Base-by-base conservation (phyloP, 2,113 vertebrate genomes). In the Anarrhichthys ocellatus region DNA sequence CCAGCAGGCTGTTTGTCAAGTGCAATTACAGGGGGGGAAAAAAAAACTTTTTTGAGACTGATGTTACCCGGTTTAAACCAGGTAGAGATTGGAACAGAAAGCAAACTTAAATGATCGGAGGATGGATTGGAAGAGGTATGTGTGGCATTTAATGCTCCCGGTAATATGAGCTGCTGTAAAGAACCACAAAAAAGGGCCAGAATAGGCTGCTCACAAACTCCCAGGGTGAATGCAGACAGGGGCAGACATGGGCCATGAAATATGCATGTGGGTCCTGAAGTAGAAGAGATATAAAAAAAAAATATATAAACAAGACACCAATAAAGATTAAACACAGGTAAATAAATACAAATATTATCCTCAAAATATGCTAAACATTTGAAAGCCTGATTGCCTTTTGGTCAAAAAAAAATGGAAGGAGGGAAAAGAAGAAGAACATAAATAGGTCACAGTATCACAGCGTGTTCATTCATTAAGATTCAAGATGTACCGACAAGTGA, bases 1-100 rank as follows among this genome's bases (percentile, higher is more conserved):
- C 80, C 87, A 88, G 73, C 48, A 34, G 80, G 83, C 71, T 90
- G 88, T 89, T 91, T 91, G 84, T 92, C 91, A 88, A 85, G 78
- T 80, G 76, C 89, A 90, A 87, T 90, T 92, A 91, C 82, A 74
- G 70, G 58, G 13, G 1, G 34, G 34, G 34, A 29, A 68, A 74
- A n/a, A 83, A 82, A 82, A 73, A 80, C 38, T 76, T 73, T 81
- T 89, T 86, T 79, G n/a, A 86, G 71, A 84, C 56, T 70, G 62
- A 85, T 86, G 86, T 84, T 69, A 70, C 64, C 68, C 70, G 85
- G 79, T 85, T 89, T 50, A 82, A 78, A 78, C 42, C 67, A 78
- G 73, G 76, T 63, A 75, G 65, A 14, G 46, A 76, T 46, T 15
- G 38, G 66, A 82, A 85, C 40, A 54, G 81, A 87, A 87, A 66